Evolutionary conservation across 2,888 invertebrate species (phyloP), one percentile per base, ranked within the genome.

Genomic region (Colostygia pectinataria): DNA sequence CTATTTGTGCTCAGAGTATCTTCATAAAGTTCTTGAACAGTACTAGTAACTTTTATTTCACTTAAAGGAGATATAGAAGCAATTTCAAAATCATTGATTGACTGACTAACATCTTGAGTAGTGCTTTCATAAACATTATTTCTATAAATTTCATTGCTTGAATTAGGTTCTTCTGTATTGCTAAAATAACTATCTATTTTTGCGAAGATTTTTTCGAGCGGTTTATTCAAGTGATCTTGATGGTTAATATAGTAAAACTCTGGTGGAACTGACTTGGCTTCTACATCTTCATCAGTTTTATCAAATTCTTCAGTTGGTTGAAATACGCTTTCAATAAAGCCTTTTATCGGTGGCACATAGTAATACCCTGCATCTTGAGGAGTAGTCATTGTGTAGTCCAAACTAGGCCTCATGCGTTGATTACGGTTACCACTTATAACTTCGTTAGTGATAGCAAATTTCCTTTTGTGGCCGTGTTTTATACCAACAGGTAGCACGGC

Each of bases 341-440:
- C 15, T 6, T 39, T 33, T 7, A n/a, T 33, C 9, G 43, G 43
- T 5, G 49, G 38, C 33, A 49, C 18, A 33, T 49, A 49, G n/a
- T 9, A 33, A 24, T 43, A 49, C 0, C 38, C 43, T 9, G 27
- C 4, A 24, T 34, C 29, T 12, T 31, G 5, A 6, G 33, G 13
- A 23, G 15, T n/a, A 2, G 12, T 38, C 8, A 13, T 20, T 15
- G 20, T 20, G 2, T 20, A 18, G 1, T 20, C 20, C n/a, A n/a
- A n/a, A 20, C 2, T 15, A 15, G 15, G 4, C 15, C 4, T 15
- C 4, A 2, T 4, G 4, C 15, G 2, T 15, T 15, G 15, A 15
- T 15, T 6, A 6, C 5, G 4, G 4, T 20, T 2, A 6, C 20
- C 5, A 20, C 20, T 20, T 5, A 6, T 4, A 20, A 20, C 20